Evolutionary conservation across 2,888 invertebrate genomes (phyloP).

Genomic region (Euzetes globulus): DNA sequence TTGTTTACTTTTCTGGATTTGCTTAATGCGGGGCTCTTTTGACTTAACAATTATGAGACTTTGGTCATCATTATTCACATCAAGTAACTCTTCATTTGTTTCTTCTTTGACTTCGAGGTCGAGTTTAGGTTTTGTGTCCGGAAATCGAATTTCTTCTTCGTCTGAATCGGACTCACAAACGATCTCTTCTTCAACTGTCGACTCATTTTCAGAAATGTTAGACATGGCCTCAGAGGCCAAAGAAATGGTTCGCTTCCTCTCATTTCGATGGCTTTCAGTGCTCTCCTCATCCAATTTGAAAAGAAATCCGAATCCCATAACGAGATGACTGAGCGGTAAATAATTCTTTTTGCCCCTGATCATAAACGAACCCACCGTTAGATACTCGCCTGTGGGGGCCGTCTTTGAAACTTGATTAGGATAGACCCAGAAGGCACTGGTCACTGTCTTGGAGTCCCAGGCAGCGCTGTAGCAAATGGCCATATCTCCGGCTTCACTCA

Average conservation of each 20-base stretch:
- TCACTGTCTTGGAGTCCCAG: constrained; percentile 95
- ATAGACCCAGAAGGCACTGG: constrained; percentile 94
- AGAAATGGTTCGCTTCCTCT: constrained; percentile 42
- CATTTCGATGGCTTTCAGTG: constrained; percentile 55
- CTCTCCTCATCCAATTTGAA: constrained; percentile 87
- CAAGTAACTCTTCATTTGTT: constrained; percentile 33
- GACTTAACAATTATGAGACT: constrained; percentile 14
- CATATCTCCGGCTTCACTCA: constrained; percentile 93
- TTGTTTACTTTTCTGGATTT: constrained; percentile 37
- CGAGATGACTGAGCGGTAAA: constrained; percentile 79
- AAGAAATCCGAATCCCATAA: constrained; percentile 86
- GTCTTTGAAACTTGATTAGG: constrained; percentile 93
- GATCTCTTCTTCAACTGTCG: constrained; percentile 43
- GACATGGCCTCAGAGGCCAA: constrained; percentile 37
- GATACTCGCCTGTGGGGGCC: constrained; percentile 94
- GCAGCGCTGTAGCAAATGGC: constrained; percentile 94
- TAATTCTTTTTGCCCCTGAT: constrained; percentile 95
- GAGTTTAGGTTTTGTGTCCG: constrained; percentile 41
- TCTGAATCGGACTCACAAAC: constrained; percentile 36
- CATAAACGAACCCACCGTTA: constrained; percentile 94
- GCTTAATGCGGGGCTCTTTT: constrained; percentile 38
- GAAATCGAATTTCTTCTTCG: constrained; percentile 35
- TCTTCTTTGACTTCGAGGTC: constrained; percentile 42
- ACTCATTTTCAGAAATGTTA: constrained; percentile 55
- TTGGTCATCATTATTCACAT: neutral